Conservation (phyloP, 2,113 vertebrate genomes). For the Dicentrarchus labrax region DNA sequence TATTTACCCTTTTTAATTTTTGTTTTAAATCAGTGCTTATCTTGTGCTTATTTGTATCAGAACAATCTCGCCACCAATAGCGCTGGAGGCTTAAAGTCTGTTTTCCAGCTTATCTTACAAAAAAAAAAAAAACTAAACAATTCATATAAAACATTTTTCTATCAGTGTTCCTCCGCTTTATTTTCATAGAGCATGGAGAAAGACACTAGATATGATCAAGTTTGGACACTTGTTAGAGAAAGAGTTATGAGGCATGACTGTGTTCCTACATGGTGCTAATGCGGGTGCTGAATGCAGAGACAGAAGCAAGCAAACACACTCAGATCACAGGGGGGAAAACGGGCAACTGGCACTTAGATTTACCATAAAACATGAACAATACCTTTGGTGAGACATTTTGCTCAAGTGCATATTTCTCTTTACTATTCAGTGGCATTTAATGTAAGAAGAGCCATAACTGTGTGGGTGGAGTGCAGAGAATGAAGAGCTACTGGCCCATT, state of each 20-base stretch:
- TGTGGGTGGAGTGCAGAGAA: conserved; percentile 18
- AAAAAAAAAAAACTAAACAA: not conserved
- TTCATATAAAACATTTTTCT: not conserved
- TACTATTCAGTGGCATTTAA: not conserved
- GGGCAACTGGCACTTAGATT: not conserved
- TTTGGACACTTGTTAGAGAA: conserved; percentile 43
- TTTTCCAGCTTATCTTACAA: not conserved
- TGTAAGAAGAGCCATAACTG: not conserved
- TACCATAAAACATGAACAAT: not conserved
- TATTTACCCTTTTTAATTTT: not conserved
- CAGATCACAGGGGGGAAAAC: not conserved
- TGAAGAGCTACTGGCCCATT: conserved; percentile 10
- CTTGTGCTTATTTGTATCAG: not conserved
- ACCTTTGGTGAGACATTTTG: not conserved
- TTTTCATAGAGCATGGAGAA: not conserved
- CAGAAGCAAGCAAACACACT: not conserved
- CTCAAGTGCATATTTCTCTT: not conserved
- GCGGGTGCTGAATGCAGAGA: not conserved
- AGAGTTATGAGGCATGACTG: no score
- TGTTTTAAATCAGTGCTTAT: not conserved
- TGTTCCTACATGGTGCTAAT: no score
- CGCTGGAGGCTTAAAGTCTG: not conserved
- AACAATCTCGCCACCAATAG: not conserved
- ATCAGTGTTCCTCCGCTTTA: not conserved
- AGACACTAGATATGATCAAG: not conserved